Conservation (phyloP, 2,797 vertebrate species). For the Pterois miles region DNA sequence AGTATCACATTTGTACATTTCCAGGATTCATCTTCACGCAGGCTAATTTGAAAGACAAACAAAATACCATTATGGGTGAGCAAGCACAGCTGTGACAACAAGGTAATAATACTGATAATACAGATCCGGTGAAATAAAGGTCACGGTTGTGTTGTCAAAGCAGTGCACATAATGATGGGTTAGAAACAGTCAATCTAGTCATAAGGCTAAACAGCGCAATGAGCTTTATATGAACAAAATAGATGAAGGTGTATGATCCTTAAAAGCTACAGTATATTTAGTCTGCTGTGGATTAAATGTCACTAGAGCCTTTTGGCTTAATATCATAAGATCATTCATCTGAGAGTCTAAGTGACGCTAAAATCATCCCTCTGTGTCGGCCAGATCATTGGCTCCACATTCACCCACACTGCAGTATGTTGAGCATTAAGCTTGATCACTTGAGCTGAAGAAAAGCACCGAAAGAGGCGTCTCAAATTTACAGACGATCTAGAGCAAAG, state of each 20-base stretch:
- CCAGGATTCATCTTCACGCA: slow-evolving; percentile 16
- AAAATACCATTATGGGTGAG: slow-evolving; percentile 33
- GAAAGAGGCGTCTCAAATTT: background rate
- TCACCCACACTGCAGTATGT: background rate
- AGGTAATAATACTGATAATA: slow-evolving; percentile 34
- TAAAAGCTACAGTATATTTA: background rate
- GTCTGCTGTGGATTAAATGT: background rate
- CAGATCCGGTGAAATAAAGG: slow-evolving; percentile 35
- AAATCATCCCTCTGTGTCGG: slow-evolving; percentile 7
- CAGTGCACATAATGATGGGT: slow-evolving; percentile 15
- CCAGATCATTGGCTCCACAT: slow-evolving; percentile 1
- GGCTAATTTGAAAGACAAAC: slow-evolving; percentile 42
- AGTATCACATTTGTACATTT: slow-evolving; percentile 11
- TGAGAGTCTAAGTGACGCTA: background rate
- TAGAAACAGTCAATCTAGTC: background rate
- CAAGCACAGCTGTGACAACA: slow-evolving; percentile 59
- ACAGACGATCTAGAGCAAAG: background rate
- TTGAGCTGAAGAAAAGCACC: background rate
- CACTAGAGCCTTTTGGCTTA: background rate
- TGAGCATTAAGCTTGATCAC: background rate
- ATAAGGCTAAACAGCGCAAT: background rate
- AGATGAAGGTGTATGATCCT: background rate
- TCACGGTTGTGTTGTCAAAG: slow-evolving; percentile 24
- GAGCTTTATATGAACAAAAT: background rate
- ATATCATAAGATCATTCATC: slow-evolving; percentile 9